Percentiles rank a stretch among this genome's conserved stretches.
phyloP scores from a whole-genome alignment of 2,113 vertebrate species.

The Peromyscus polionotus region DNA sequence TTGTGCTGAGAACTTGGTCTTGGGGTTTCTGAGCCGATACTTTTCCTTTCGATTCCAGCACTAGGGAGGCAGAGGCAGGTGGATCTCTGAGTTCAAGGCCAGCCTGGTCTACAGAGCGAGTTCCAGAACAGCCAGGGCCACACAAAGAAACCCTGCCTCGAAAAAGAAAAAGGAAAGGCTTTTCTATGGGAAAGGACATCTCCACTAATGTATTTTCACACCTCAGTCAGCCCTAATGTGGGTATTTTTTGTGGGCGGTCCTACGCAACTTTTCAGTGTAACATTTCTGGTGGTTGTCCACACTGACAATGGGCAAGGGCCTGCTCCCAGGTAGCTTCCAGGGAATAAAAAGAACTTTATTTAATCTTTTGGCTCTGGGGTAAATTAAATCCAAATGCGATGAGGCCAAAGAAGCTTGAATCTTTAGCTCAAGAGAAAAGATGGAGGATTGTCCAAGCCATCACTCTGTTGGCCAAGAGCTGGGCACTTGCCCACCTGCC shows the following conservation, averaged over 20 bases:
- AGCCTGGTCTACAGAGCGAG: neutral
- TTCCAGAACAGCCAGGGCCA: neutral
- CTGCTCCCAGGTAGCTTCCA: neutral
- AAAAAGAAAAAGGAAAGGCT: neutral
- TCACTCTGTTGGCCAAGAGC: neutral
- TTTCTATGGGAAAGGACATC: neutral
- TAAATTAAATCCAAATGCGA: neutral
- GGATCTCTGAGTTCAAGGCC: neutral
- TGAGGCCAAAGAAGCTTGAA: slow-evolving; percentile 5
- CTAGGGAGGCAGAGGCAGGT: neutral
- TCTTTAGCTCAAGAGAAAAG: slow-evolving; percentile 34
- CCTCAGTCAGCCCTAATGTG: neutral
- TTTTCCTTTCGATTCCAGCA: neutral
- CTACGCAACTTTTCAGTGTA: neutral
- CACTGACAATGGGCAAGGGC: neutral
- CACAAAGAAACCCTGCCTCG: neutral
- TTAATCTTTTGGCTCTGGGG: neutral
- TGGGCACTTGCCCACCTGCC: neutral
- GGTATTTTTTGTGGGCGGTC: neutral
- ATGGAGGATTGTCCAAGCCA: neutral
- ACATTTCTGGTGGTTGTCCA: neutral
- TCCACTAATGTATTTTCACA: neutral
- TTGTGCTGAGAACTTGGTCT: neutral
- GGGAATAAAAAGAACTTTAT: slow-evolving; percentile 5
- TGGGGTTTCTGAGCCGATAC: neutral